Evolutionary conservation across 2,797 vertebrate species (phyloP).

Genomic region (Pogoniulus pusillus): DNA sequence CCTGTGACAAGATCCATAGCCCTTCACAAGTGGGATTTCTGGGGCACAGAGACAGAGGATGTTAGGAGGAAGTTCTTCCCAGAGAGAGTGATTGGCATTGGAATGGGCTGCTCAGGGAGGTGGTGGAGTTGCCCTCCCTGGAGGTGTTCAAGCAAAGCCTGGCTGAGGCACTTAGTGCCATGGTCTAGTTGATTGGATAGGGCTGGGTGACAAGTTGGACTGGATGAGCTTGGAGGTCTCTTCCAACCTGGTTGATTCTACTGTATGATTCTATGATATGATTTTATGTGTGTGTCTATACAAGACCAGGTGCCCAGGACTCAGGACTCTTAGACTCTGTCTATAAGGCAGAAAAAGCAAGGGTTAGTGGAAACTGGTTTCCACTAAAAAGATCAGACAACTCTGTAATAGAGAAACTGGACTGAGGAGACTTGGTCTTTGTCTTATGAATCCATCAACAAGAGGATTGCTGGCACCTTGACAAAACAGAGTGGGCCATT

Average conservation of each 20-base stretch:
- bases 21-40: background rate
- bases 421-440: constrained; percentile 23
- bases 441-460: background rate
- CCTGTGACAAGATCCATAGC: background rate
- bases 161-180: too few species aligned
- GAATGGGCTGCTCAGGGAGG: too few species aligned
- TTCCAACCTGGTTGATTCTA: too few species aligned
- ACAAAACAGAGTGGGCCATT: constrained; percentile 34
- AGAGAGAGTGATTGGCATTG: too few species aligned
- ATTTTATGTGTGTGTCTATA: too few species aligned
- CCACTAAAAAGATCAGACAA: background rate
- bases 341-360: background rate
- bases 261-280: too few species aligned
- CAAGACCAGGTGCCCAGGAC: background rate
- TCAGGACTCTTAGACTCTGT: background rate
- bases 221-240: too few species aligned
- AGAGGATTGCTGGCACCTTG: constrained; percentile 39
- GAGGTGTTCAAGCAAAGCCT: too few species aligned
- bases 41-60: background rate
- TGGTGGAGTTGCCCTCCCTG: too few species aligned
- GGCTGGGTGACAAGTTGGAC: too few species aligned
- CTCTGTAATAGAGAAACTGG: background rate
- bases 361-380: background rate
- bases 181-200: too few species aligned
- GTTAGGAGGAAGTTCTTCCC: too few species aligned